These are phyloP conservation scores for Ylistrum balloti DNA, from an alignment of 1,140 invertebrate genomes.

Conservation along the genomic window DNA sequence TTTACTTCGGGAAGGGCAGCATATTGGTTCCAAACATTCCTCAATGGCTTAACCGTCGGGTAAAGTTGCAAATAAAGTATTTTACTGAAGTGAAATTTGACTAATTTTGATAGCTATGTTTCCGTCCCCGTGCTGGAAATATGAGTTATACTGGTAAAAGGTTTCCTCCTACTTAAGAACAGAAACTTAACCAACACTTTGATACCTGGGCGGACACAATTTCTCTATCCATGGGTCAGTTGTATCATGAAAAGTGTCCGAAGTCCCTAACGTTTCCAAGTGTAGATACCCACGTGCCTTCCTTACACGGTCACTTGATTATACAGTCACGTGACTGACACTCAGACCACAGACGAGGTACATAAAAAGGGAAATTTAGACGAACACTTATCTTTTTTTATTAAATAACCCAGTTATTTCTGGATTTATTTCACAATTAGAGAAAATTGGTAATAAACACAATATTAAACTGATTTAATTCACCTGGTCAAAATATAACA, in stretches of 20 bases:
- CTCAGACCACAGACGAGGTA: background rate
- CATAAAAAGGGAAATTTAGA: background rate
- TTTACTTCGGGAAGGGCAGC: no score
- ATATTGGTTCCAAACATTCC: no score
- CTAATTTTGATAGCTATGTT: background rate
- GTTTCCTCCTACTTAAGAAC: no score
- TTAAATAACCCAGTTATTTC: background rate
- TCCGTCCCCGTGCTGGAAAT: background rate
- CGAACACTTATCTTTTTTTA: background rate
- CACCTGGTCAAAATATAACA: background rate
- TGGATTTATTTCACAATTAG: no score
- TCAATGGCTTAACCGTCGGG: no score
- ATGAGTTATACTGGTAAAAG: background rate
- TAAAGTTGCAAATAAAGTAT: no score
- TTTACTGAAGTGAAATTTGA: no score
- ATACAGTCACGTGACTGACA: background rate
- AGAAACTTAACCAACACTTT: background rate
- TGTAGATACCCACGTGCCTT: background rate
- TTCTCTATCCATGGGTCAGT: background rate
- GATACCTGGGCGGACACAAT: constrained; percentile 1
- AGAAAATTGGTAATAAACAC: background rate
- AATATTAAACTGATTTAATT: background rate
- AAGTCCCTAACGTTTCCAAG: background rate
- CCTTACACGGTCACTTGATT: background rate
- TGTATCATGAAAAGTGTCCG: background rate